A percentile compares a stretch with the other conserved stretches of the same genome.
These are phyloP conservation scores for Elephantulus edwardii DNA, from an alignment of 2,113 vertebrate species.

Conservation along the genomic window DNA sequence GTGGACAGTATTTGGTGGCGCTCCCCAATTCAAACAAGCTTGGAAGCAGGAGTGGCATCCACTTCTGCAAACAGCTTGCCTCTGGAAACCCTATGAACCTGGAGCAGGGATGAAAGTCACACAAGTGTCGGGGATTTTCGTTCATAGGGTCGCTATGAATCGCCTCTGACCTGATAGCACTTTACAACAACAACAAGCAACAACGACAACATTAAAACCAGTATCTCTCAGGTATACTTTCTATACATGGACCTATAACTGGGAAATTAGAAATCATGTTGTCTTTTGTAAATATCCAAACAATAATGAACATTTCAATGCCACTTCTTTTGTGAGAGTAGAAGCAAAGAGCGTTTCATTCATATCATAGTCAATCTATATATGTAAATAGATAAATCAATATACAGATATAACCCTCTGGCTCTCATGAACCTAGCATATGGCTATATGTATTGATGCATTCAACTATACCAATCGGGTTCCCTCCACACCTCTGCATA, in stretches of 20 bases:
- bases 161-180: too few species aligned
- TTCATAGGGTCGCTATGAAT: too few species aligned
- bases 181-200: too few species aligned
- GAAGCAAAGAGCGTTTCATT: background rate
- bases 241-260: background rate
- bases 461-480: background rate
- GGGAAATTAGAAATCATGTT: background rate
- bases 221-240: background rate
- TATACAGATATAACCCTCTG: fast-evolving
- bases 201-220: background rate
- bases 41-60: too few species aligned
- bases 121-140: too few species aligned
- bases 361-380: background rate
- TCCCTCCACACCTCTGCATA: background rate
- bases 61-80: too few species aligned
- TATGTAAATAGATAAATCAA: background rate
- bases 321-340: background rate
- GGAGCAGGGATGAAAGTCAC: too few species aligned
- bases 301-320: background rate
- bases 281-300: background rate
- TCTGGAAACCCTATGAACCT: too few species aligned
- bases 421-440: background rate
- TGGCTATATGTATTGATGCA: too few species aligned
- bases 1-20: too few species aligned
- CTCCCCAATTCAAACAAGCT: too few species aligned